Conservation (phyloP, 2,888 invertebrate genomes). For the Lobophora halterata region DNA sequence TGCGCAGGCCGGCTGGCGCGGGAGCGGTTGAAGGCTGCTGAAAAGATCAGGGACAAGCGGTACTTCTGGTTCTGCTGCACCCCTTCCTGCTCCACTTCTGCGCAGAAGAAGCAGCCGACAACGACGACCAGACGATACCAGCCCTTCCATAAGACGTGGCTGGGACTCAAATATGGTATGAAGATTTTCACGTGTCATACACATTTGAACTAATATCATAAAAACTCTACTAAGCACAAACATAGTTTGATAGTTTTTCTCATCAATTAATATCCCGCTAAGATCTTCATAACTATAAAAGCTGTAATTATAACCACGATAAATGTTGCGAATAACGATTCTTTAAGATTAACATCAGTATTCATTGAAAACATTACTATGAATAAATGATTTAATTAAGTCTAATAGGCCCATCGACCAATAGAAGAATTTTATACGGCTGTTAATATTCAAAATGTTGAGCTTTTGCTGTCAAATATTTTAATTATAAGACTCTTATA, state of each 20-base stretch:
- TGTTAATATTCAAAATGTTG: conserved; percentile 3
- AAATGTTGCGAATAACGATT: conserved; percentile 1
- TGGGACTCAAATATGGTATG: conserved; percentile 70
- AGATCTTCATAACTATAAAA: too few species aligned
- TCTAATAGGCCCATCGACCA: conserved; percentile 9
- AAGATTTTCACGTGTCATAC: too few species aligned
- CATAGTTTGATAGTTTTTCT: too few species aligned
- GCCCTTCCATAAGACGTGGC: conserved; percentile 70
- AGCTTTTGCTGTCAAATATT: conserved; percentile 5
- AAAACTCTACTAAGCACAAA: background rate
- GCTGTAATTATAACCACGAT: too few species aligned
- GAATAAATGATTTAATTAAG: conserved; percentile 8
- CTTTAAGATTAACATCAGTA: conserved; percentile 3
- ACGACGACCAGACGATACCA: conserved; percentile 57
- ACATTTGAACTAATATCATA: background rate
- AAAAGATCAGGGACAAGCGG: conserved; percentile 70
- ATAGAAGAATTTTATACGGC: conserved; percentile 2
- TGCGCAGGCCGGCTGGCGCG: conserved; percentile 68
- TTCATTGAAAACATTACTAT: conserved; percentile 5
- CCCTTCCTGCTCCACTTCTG: conserved; percentile 48
- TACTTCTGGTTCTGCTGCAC: conserved; percentile 66
- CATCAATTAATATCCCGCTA: too few species aligned
- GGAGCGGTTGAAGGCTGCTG: conserved; percentile 69
- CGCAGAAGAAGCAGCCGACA: conserved; percentile 46
- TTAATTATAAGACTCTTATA: background rate